These are phyloP conservation scores for Tympanuchus pallidicinctus DNA, from an alignment of 2,113 vertebrate genomes.

Conservation along the genomic window DNA sequence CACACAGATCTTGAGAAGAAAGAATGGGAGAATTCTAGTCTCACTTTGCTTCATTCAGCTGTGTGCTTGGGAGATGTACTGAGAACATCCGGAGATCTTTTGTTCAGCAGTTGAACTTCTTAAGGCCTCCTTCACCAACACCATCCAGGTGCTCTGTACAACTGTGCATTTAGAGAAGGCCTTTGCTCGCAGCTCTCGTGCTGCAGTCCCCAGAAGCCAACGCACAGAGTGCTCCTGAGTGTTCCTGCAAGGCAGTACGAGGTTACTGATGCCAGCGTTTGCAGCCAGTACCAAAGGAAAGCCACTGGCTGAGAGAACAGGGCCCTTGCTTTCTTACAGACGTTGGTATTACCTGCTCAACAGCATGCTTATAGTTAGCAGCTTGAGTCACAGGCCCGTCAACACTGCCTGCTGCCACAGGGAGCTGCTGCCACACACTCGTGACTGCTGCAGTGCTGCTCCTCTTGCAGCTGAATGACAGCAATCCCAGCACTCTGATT, in stretches of 20 bases:
- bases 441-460: rapidly evolving
- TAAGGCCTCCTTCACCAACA: background rate
- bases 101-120: background rate
- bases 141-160: background rate
- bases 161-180: background rate
- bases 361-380: background rate
- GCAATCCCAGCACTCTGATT: background rate
- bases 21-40: background rate
- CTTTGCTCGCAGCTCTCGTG: background rate
- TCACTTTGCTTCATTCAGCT: background rate
- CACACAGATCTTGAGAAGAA: background rate
- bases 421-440: background rate
- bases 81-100: background rate
- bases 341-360: rapidly evolving
- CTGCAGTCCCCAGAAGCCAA: background rate
- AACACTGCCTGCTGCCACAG: background rate
- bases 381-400: rapidly evolving
- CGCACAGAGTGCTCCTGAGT: background rate
- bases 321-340: background rate
- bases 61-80: background rate
- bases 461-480: rapidly evolving
- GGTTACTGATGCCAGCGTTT: background rate
- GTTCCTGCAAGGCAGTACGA: background rate
- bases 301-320: background rate
- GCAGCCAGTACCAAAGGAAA: background rate